phyloP scores from a whole-genome alignment of 1,140 invertebrate genomes.

The Scaptomyza montana region DNA sequence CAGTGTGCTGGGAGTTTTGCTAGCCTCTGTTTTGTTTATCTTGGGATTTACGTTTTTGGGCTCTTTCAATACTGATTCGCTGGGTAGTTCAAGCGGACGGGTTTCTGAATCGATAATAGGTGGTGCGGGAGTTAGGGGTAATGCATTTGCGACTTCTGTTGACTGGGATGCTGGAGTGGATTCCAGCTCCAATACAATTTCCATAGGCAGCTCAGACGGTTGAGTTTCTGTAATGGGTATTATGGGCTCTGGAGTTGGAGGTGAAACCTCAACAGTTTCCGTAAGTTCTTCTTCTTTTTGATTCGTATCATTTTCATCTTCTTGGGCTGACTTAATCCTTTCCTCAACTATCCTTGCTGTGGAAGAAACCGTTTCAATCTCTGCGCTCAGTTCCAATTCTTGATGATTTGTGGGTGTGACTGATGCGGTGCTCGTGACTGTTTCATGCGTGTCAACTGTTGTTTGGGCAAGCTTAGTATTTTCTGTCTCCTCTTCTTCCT shows the following conservation, averaged over 20 bases:
- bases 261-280: background rate
- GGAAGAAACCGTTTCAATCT: slow-evolving; percentile 53
- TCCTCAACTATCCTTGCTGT: slow-evolving; percentile 46
- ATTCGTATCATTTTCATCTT: background rate
- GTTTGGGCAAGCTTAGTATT: slow-evolving; percentile 12
- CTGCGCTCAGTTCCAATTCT: slow-evolving; percentile 20
- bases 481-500: slow-evolving; percentile 27
- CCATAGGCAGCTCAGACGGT: slow-evolving; percentile 80
- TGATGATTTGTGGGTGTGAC: slow-evolving; percentile 63
- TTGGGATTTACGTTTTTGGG: slow-evolving; percentile 68
- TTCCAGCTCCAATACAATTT: slow-evolving; percentile 5
- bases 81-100: slow-evolving; percentile 84
- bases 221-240: slow-evolving; percentile 75
- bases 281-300: background rate
- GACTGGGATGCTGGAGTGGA: background rate
- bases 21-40: slow-evolving; percentile 17
- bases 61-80: slow-evolving; percentile 58
- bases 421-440: slow-evolving; percentile 58
- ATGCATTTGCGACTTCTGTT: slow-evolving; percentile 18
- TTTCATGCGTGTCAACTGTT: slow-evolving; percentile 22
- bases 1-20: slow-evolving; percentile 25
- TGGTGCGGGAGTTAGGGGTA: slow-evolving; percentile 51
- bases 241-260: background rate
- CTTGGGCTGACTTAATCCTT: too few relatives aligned
- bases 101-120: slow-evolving; percentile 83